Base-by-base conservation (phyloP, 2,797 vertebrate species). In the Dendrocincla tyrannina region DNA sequence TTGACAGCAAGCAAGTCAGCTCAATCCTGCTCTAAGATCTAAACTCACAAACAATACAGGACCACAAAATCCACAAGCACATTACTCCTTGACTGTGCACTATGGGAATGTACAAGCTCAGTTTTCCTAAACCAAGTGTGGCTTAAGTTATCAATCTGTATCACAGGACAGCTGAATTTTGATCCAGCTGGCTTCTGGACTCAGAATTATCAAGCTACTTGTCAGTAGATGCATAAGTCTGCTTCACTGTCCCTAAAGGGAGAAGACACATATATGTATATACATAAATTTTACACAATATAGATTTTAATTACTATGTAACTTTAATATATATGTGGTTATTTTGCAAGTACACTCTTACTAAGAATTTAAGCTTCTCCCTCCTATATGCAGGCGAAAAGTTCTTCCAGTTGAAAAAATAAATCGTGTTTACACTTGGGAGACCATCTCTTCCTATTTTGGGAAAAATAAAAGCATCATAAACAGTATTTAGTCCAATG, bases 21-120 rank as follows among this genome's bases (percentile, higher is more conserved):
- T 78, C 46, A 35, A 5, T 41, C 39, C 32, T 60, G 35, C 23
- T 70, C 25, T 13, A 52, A 56, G 32, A 55, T 44, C n/a, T 17
- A 81, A 82, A 77, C 30, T 41, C 47, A 90, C 20, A 24, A 67
- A 76, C 20, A 74, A 46, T 5, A 42, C 19, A 63, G 24, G 35
- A 66, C 25, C 16, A 49, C 7, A 62, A 88, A 93, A 88, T 23
- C 7, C 59, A 82, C 15, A 62, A 25, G 27, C 24, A 83, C 20
- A 8, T 37, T 59, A 55, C 7, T 44, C 24, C 12, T 47, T 68
- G 19, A 37, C n/a, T 56, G 32, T 59, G 28, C 0, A 0, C n/a
- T 42, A 15, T 2, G 5, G 15, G 15, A 60, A 49, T 5, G 41
- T 27, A 59, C 11, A 44, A 76, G 25, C 14, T 66, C 23, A 35